phyloP scores from a whole-genome alignment of 2,113 vertebrate genomes.

The Coregonus clupeaformis region DNA sequence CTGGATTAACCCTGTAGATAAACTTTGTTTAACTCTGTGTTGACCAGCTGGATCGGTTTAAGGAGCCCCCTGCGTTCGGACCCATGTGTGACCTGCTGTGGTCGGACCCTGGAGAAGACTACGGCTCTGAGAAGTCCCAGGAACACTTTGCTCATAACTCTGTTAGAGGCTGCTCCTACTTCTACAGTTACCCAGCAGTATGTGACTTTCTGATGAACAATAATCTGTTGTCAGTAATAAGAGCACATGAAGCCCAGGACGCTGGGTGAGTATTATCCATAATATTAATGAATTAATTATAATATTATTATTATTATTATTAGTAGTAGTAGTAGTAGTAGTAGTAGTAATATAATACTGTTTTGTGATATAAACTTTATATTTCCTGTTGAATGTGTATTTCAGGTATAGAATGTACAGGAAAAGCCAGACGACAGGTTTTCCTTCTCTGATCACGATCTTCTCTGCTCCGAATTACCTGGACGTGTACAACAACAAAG shows the following conservation, averaged over 20 bases:
- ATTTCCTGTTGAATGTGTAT: background rate
- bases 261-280: constrained; percentile 84
- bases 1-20: background rate
- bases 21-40: background rate
- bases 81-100: constrained; percentile 89
- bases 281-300: too few species aligned
- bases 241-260: constrained; percentile 99
- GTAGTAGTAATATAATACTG: background rate
- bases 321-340: background rate
- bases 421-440: constrained; percentile 99
- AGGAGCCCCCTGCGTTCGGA: constrained; percentile 94
- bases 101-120: constrained; percentile 98
- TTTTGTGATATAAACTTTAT: background rate
- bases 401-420: constrained; percentile 98
- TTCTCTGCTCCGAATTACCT: constrained; percentile 99
- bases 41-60: constrained; percentile 94
- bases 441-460: constrained; percentile 98
- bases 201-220: constrained; percentile 99
- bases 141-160: constrained; percentile 99
- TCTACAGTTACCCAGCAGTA: constrained; percentile 98
- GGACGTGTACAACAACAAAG: constrained; percentile 99
- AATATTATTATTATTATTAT: too few species aligned
- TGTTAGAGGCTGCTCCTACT: constrained; percentile 96
- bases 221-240: constrained; percentile 98
- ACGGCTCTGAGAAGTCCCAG: constrained; percentile 93